Conservation (phyloP, 2,113 vertebrate species). For the Coturnix japonica region DNA sequence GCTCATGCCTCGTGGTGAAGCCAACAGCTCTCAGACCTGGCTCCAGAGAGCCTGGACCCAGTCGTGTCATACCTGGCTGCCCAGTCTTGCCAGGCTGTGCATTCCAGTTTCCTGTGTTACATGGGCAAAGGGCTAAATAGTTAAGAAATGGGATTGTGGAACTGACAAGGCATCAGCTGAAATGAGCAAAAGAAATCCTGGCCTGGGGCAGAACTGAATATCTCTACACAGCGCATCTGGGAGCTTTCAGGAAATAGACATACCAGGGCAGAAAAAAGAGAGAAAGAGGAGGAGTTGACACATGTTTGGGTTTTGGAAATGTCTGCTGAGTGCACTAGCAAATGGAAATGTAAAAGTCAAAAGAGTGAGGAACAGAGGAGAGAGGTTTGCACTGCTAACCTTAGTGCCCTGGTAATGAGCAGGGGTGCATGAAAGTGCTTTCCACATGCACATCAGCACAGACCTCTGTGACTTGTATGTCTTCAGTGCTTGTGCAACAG, state of each 20-base stretch:
- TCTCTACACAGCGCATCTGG: neutral
- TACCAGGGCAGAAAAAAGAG: neutral
- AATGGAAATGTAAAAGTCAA: neutral
- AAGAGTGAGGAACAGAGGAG: neutral
- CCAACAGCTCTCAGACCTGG: neutral
- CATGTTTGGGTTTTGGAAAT: neutral
- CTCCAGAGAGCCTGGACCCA: neutral
- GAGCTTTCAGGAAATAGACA: neutral
- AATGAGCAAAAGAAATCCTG: neutral
- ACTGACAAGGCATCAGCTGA: neutral
- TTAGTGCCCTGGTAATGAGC: neutral
- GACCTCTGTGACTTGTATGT: neutral
- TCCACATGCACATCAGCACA: neutral
- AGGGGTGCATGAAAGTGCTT: neutral
- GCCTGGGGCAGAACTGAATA: neutral
- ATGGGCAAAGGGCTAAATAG: neutral
- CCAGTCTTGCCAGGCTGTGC: accelerated
- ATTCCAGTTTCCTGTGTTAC: neutral
- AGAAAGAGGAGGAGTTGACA: neutral
- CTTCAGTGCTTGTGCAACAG: neutral
- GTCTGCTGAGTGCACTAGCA: neutral
- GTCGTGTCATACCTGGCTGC: neutral
- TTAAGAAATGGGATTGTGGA: constrained; percentile 7
- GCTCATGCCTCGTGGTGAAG: neutral
- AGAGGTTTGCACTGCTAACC: neutral